Evolutionary conservation across 2,113 vertebrate species (phyloP), one percentile per base, ranked within the genome.

Genomic region (Psittacus erithacus): DNA sequence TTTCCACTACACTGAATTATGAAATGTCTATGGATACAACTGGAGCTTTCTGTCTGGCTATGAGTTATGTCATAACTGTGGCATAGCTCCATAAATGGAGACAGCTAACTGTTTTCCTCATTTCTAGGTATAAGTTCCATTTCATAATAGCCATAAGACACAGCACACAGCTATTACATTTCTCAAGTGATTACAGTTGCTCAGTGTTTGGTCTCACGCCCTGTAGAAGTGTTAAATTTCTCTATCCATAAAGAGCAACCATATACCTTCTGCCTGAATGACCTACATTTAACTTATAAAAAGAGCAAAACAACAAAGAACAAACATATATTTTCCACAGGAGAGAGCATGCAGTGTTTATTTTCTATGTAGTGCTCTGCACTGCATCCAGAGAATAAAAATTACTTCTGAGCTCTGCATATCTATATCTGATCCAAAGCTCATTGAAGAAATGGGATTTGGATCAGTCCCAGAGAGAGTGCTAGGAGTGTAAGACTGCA

Each of bases 101-200:
- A 96, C 90, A 91, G 92, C 92, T 95, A 95, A 97, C 96, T 97
- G 96, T 97, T 97, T 97, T 97, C 90, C 96, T 97, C 96, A 97
- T 97, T 96, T 97, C 92, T 96, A 96, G 95, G 92, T 94, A 71
- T 96, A 95, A 95, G 94, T 97, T 97, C 95, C 94, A 97, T 95
- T 97, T 95, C 88, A 97, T 94, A 95, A 92, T 88, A 93, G 81
- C 96, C 74, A 23, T 94, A 96, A 96, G 95, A 97, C 88, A 92
- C 55, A 94, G 92, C 96, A 90, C 84, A 96, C 74, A 95, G 92
- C 94, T 96, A 95, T 96, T 96, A 92, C 91, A 94, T 94, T 97
- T 96, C 97, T 97, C 93, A 90, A 88, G 82, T 96, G 96, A 95
- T 95, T 96, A 94, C 80, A 87, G 90, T 96, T 95, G 93, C 91